Conservation (phyloP, 1,140 invertebrate genomes). For the Zeugodacus cucurbitae region DNA sequence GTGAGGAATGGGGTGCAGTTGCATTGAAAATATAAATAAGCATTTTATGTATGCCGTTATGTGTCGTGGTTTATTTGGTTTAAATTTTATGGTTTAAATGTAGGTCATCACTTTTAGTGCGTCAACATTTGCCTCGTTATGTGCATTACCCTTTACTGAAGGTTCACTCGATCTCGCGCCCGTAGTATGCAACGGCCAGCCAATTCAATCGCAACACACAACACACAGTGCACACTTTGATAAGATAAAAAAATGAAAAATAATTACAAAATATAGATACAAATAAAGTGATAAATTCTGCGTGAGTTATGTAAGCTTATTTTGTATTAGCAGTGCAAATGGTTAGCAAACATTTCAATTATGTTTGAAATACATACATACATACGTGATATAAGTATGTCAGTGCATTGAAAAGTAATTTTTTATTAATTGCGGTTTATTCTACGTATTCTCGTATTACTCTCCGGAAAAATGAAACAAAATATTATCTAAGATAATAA, state of each 20-base stretch:
- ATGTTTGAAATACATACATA: not conserved
- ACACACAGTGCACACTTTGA: not conserved
- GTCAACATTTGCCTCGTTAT: not conserved
- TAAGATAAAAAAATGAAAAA: not conserved
- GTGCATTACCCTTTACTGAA: not conserved
- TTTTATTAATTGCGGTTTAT: too few relatives aligned
- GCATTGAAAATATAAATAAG: too few relatives aligned
- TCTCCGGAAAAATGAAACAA: too few relatives aligned
- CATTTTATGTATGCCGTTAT: too few relatives aligned
- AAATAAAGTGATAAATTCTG: not conserved
- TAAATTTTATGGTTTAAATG: slow-evolving; percentile 33
- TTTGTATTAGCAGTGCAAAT: not conserved
- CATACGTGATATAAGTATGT: not conserved
- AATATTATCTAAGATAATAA: too few relatives aligned
- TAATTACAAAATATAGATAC: not conserved
- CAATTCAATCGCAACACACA: slow-evolving; percentile 15
- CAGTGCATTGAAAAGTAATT: not conserved
- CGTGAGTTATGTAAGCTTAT: not conserved
- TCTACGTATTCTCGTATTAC: too few relatives aligned
- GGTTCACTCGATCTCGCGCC: not conserved
- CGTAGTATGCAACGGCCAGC: slow-evolving; percentile 13
- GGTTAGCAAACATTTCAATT: not conserved
- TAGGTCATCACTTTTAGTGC: slow-evolving; percentile 22
- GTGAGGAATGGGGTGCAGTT: too few relatives aligned
- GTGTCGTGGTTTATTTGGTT: not conserved